These are phyloP conservation scores for Oceanites oceanicus DNA, from an alignment of 2,113 vertebrate species.

Conservation along the genomic window DNA sequence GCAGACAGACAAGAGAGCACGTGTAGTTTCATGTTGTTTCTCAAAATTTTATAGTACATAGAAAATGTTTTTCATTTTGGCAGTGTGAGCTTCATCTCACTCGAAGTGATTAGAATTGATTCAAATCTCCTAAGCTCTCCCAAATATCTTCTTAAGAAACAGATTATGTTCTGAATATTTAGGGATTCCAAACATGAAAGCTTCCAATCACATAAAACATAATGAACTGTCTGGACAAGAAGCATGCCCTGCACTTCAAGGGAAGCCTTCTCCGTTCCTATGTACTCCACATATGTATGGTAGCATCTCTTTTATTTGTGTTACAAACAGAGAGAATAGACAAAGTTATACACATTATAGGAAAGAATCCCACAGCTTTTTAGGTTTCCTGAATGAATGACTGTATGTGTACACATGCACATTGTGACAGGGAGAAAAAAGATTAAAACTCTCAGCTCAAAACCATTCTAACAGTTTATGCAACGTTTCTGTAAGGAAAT, in stretches of 20 bases:
- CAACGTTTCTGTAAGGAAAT: not conserved
- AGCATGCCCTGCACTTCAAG: not conserved
- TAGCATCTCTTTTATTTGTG: not conserved
- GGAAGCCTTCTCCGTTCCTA: not conserved
- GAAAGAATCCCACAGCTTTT: not conserved
- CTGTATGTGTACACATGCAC: not conserved
- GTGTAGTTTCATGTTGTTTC: not conserved
- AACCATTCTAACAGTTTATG: not conserved
- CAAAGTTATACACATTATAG: not conserved
- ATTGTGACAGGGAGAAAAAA: not conserved
- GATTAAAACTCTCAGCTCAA: not conserved
- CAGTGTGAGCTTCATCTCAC: not conserved
- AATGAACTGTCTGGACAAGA: not conserved
- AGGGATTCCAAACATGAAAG: not conserved
- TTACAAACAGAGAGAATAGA: not conserved
- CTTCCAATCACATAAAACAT: not conserved
- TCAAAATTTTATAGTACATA: not conserved
- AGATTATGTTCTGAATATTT: not conserved
- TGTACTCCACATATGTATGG: not conserved
- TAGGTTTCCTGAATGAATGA: not conserved
- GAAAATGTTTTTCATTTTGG: not conserved
- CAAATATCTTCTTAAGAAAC: not conserved
- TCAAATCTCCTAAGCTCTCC: not conserved
- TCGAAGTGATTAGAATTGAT: not conserved
- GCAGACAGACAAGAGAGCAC: not conserved